Conservation (phyloP, 2,888 invertebrate species). For the Acholoe squamosa region DNA sequence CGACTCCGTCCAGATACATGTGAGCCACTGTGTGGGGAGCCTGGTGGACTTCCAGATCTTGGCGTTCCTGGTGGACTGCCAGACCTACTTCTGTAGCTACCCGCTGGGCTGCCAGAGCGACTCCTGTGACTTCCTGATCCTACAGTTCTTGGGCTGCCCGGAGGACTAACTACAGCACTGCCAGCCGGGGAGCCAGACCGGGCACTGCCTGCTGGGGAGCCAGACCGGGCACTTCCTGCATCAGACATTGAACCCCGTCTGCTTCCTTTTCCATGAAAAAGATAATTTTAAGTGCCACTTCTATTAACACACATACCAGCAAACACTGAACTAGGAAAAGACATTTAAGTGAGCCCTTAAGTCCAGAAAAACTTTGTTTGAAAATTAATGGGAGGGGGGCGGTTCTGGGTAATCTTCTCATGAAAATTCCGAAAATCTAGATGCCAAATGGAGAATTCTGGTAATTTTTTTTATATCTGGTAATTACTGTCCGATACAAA, state of each 20-base stretch:
- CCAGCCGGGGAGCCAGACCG: constrained; percentile 50
- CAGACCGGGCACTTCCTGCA: constrained; percentile 54
- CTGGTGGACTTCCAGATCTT: constrained; percentile 68
- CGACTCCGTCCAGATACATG: constrained; percentile 32
- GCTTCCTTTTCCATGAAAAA: neutral
- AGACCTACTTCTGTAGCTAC: constrained; percentile 62
- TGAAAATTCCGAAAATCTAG: too few relatives aligned
- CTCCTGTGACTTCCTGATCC: constrained; percentile 67
- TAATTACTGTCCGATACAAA: too few relatives aligned
- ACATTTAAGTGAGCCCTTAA: neutral
- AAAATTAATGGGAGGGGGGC: too few relatives aligned
- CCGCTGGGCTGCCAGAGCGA: constrained; percentile 66
- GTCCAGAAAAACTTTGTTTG: too few relatives aligned
- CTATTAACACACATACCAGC: too few relatives aligned
- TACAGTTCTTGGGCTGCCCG: constrained; percentile 58
- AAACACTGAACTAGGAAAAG: neutral
- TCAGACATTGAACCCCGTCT: constrained; percentile 10
- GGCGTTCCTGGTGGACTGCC: constrained; percentile 63
- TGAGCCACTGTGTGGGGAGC: constrained; percentile 62
- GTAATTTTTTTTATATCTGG: too few relatives aligned
- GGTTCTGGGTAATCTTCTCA: too few relatives aligned
- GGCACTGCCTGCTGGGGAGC: constrained; percentile 20
- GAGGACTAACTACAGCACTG: constrained; percentile 66
- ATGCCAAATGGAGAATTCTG: too few relatives aligned
- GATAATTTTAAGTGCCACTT: too few relatives aligned